Base-by-base conservation (phyloP, 2,113 vertebrate genomes). In the Tympanuchus pallidicinctus region DNA sequence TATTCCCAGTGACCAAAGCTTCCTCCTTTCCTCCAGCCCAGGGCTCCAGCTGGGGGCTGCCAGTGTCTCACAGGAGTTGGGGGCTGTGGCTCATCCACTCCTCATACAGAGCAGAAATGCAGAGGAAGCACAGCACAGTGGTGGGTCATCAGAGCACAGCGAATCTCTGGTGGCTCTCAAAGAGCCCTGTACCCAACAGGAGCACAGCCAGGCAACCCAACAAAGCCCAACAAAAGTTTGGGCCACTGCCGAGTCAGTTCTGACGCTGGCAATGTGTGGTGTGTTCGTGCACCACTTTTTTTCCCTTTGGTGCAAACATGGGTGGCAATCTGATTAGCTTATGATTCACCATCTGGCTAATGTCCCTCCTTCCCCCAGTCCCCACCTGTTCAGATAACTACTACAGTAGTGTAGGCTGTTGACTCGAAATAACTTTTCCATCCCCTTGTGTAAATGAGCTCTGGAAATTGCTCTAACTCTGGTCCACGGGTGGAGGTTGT, bases 351-450 rank as follows among this genome's bases (percentile, higher is more conserved):
- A 70, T 92, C 96, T 96, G 96, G 94, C 95, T 92, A 82, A 83
- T 96, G 88, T 92, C 74, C 79, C 79, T 88, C 40, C 93, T 97
- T 96, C 93, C 80, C 87, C 89, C 95, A 3, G 88, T 94, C 90
- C 74, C 94, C 94, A 97, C 93, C 93, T 97, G 88, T 95, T 94
- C 94, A 96, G 93, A 96, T 95, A 95, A 92, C 79, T 88, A 69
- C 70, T 79, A 86, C 90, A 87, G 82, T 88, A 90, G 83, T 77
- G 85, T 89, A 86, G 86, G 81, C 90, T 94, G 92, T 56, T 94
- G 92, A 95, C 90, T 94, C 75, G 73, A 88, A 96, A 74, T 86
- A 89, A 93, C 90, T 90, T 93, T 80, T 88, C 63, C 85, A 90
- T 22, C 52, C 64, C 83, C 59, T 92, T 91, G 81, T 57, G 75